Base-by-base conservation (phyloP, 92 coral and sea anemone species). In the Pocillopora grandis region DNA sequence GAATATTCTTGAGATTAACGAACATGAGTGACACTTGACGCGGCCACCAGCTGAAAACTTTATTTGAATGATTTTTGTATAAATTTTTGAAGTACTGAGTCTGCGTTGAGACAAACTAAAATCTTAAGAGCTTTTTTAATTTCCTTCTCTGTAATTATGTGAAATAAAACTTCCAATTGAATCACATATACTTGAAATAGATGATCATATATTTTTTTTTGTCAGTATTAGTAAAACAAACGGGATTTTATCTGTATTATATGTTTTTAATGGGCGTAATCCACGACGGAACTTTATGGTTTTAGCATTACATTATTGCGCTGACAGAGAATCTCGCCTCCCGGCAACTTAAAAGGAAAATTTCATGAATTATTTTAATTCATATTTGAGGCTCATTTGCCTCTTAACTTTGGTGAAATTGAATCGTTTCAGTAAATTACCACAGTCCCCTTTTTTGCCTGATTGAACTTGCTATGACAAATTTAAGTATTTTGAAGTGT, bases 261-360 rank as follows among this genome's bases (percentile, higher is more conserved):
- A 36, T 35, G 7, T 15, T 23, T 70, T 12, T 70, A 70, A 70
- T 37, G 42, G 36, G 57, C 12, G 42, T 36, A 35, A 69, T 35
- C 73, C 73, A 35, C 1, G 17, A 9, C 52, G 17, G 37, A 35
- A 36, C 55, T 10, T 70, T 14, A 35, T 55, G 75, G 56, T 70
- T 35, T 16, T 70, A 36, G 9, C 12, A 37, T 12, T 55, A 36
- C 33, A 70, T 37, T 35, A n/a, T 31, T 68, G 42, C 18, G 20
- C 20, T 8, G 52, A 7, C 52, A 42, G 52, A 42, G 8, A 3
- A 42, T 42, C 12, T 1, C 42, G 23, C 12, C 56, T 37, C 17
- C 21, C 75, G 75, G 75, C 42, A 55, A 70, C 3, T 70, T 70
- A 14, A 70, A 70, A 70, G 75, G 55, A 9, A 70, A 70, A 3